phyloP scores from a whole-genome alignment of 2,888 invertebrate species.

The Listrodromus nycthemerus region DNA sequence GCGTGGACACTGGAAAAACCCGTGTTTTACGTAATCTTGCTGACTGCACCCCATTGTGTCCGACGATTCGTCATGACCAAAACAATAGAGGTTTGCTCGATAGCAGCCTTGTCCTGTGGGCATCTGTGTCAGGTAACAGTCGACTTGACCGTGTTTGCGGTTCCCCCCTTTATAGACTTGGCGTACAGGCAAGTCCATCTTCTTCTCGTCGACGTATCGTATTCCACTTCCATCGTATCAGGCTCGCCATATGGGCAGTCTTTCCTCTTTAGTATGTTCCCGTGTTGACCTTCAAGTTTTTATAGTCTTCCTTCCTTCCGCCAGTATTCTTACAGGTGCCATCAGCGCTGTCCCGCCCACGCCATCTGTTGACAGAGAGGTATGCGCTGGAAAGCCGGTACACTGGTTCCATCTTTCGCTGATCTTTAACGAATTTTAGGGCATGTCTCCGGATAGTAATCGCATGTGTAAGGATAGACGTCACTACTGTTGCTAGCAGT shows the following conservation, averaged over 20 bases:
- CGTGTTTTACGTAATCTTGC: slow-evolving; percentile 43
- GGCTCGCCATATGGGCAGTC: slow-evolving; percentile 4
- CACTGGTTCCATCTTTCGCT: not conserved
- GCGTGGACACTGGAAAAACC: slow-evolving; percentile 40
- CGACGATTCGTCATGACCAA: slow-evolving; percentile 41
- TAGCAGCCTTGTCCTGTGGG: slow-evolving; percentile 47
- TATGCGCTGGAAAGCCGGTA: slow-evolving; percentile 53
- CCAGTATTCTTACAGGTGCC: slow-evolving; percentile 41
- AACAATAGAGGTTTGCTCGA: slow-evolving; percentile 43
- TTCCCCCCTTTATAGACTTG: slow-evolving; percentile 32
- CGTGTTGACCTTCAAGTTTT: too few relatives aligned
- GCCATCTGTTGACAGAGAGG: slow-evolving; percentile 59
- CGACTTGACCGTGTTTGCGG: slow-evolving; percentile 32
- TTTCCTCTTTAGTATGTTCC: too few relatives aligned
- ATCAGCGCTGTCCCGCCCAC: slow-evolving; percentile 57
- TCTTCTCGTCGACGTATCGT: slow-evolving; percentile 55
- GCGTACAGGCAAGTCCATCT: slow-evolving; percentile 56
- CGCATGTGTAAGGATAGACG: slow-evolving; percentile 46
- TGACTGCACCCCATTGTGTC: slow-evolving; percentile 29
- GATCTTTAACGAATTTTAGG: slow-evolving; percentile 15
- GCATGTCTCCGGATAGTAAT: slow-evolving; percentile 47
- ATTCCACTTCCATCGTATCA: slow-evolving; percentile 43
- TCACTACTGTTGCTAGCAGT: slow-evolving; percentile 51
- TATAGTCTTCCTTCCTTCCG: slow-evolving; percentile 27
- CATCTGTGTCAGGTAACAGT: slow-evolving; percentile 46